A percentile compares a stretch with the other conserved stretches of the same genome.
Evolutionary conservation across 1,140 invertebrate genomes (phyloP).

Genomic region (Pogonomyrmex barbatus): DNA sequence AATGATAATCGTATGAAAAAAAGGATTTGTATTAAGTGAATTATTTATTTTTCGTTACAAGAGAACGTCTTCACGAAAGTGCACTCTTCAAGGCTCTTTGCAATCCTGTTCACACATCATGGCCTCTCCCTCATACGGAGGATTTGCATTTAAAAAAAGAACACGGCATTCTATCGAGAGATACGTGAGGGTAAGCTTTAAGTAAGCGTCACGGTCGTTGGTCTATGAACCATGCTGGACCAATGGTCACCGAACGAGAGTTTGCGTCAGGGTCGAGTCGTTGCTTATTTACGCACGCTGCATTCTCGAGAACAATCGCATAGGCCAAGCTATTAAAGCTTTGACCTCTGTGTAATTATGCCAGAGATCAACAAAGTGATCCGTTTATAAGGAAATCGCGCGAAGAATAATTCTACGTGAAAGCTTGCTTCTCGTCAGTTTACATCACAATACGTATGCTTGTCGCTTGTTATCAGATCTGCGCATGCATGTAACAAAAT

Average conservation of each 20-base stretch:
- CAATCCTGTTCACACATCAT: conserved; percentile 68
- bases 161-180: conserved; percentile 72
- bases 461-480: conserved; percentile 39
- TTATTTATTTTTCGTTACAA: neutral
- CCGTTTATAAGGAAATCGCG: conserved; percentile 67
- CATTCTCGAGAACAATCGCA: conserved; percentile 72
- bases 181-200: conserved; percentile 78
- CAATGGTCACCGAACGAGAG: conserved; percentile 76
- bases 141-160: conserved; percentile 81
- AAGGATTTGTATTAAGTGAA: neutral
- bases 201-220: conserved; percentile 72
- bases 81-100: conserved; percentile 47
- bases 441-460: conserved; percentile 49
- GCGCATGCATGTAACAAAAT: neutral
- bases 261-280: conserved; percentile 76
- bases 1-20: neutral
- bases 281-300: conserved; percentile 72
- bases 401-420: conserved; percentile 62
- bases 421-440: conserved; percentile 36
- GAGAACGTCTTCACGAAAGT: conserved; percentile 44
- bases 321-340: conserved; percentile 71
- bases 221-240: conserved; percentile 70
- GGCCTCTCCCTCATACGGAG: conserved; percentile 60
- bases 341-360: conserved; percentile 71
- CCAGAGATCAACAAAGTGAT: conserved; percentile 63